phyloP scores from a whole-genome alignment of 2,797 vertebrate species.

The Aplochiton taeniatus region DNA sequence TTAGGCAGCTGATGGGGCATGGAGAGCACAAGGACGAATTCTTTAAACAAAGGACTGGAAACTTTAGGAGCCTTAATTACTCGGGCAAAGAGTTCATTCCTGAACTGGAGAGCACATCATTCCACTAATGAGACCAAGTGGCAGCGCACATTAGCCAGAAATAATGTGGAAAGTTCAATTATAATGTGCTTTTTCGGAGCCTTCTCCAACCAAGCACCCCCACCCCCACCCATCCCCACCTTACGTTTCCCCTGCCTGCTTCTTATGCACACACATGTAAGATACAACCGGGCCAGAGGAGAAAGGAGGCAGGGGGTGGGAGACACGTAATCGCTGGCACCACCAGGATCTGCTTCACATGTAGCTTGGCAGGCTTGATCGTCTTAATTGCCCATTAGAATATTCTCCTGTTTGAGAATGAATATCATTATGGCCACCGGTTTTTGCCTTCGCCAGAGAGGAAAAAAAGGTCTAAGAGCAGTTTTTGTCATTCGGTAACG shows the following conservation, averaged over 20 bases:
- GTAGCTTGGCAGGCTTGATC: constrained; percentile 85
- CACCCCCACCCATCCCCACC: too few relatives aligned
- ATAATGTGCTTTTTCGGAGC: constrained; percentile 84
- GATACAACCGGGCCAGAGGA: constrained; percentile 74
- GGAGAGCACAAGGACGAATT: constrained; percentile 99
- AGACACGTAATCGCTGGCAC: constrained; percentile 77
- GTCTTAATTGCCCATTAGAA: constrained; percentile 88
- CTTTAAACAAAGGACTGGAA: constrained; percentile 99
- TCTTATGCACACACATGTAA: constrained; percentile 77
- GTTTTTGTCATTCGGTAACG: constrained; percentile 70
- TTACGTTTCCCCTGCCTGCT: constrained; percentile 68
- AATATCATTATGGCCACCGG: constrained; percentile 80
- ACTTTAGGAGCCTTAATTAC: constrained; percentile 99
- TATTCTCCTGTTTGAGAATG: constrained; percentile 85
- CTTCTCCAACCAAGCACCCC: too few relatives aligned
- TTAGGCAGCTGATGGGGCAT: constrained; percentile 99
- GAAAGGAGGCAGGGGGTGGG: constrained; percentile 68
- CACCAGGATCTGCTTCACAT: constrained; percentile 74
- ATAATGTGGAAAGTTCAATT: constrained; percentile 89
- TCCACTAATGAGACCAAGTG: constrained; percentile 95
- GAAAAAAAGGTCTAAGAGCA: constrained; percentile 72
- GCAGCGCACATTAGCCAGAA: constrained; percentile 86
- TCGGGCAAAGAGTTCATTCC: constrained; percentile 99
- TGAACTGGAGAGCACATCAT: constrained; percentile 98
- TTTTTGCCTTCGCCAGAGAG: constrained; percentile 72